Evolutionary conservation across 2,113 vertebrate genomes (phyloP), one percentile per base, ranked within the genome.

Genomic region (Xerus inauris): DNA sequence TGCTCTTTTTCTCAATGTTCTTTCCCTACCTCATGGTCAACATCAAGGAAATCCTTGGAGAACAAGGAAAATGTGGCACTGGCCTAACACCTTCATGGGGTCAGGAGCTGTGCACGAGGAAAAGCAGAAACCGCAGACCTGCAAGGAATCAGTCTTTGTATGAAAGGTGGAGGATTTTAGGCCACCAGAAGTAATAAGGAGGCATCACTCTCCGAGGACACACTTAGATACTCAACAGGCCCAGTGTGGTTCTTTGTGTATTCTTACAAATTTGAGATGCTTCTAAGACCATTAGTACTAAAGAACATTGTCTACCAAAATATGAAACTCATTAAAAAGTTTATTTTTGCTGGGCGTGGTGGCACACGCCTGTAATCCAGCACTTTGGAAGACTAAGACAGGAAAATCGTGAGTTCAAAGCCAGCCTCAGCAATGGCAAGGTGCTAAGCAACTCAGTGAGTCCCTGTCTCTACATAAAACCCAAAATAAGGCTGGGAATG

Each of bases 121-220:
- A 90, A 77, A 42, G 3, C 59, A 26, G 26, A 26, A 24, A 42
- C 4, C 22, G 8, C 38, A 87, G 8, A 42, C 6, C 4, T 49
- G 20, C 26, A 24, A 16, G 0, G 47, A 81, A 54, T 17, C 9
- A 5, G 8, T 57, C 9, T 20, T 5, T 0, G 0, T 10, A 24
- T 30, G 26, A 54, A 2, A 54, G 6, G 3, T 11, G 28, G 26
- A 40, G 42, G 59, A 28, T 28, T 30, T 47, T 22, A 54, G n/a
- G 22, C 32, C 54, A 45, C 5, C 40, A 13, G 17, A 49, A 3
- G 12, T 24, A 30, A 11, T 12, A 42, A 12, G 62, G 42, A 80
- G 64, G 4, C 13, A 0, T 30, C 17, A 26, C 2, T 51, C 5
- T 42, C 30, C 73, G 16, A 93, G 69, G 71, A 19, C 6, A 42